These are phyloP conservation scores for Drosophila gaucha DNA, from an alignment of 2,888 invertebrate genomes.

Conservation along the genomic window DNA sequence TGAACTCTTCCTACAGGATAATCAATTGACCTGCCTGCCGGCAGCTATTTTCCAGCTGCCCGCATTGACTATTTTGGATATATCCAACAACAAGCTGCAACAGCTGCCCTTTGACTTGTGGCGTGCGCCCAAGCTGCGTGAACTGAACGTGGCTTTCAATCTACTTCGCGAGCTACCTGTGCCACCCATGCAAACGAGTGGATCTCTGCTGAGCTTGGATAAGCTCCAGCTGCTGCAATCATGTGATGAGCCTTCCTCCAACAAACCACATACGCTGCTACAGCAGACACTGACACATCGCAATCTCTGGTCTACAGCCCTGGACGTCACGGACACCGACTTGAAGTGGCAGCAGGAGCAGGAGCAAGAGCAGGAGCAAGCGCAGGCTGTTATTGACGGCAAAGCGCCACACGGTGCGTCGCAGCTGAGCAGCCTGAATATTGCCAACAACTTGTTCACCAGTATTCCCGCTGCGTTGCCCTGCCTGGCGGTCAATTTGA, in stretches of 20 bases:
- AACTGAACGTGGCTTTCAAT: conserved; percentile 95
- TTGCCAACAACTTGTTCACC: conserved; percentile 96
- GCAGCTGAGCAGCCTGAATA: conserved; percentile 90
- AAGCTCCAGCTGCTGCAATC: conserved; percentile 81
- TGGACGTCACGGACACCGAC: conserved; percentile 89
- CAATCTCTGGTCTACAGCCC: conserved; percentile 90
- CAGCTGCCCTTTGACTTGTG: conserved; percentile 93
- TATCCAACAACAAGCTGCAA: conserved; percentile 97
- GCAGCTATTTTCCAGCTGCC: conserved; percentile 93
- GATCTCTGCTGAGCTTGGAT: conserved; percentile 80
- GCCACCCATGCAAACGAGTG: conserved; percentile 84
- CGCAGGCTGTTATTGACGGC: conserved; percentile 72
- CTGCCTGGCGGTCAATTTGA: conserved; percentile 94
- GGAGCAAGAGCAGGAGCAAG: conserved; percentile 47
- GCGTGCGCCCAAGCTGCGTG: conserved; percentile 93
- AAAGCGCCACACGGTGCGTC: conserved; percentile 86
- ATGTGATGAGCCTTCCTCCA: conserved; percentile 73
- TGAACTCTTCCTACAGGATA: conserved; percentile 96
- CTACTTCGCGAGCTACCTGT: conserved; percentile 91
- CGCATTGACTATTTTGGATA: conserved; percentile 91
- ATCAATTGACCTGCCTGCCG: conserved; percentile 93
- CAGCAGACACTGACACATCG: conserved; percentile 88
- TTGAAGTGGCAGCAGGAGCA: conserved; percentile 85
- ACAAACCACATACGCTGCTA: conserved; percentile 71
- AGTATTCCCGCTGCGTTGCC: conserved; percentile 94